Percentiles rank a stretch among this genome's conserved stretches.
Evolutionary conservation across 1,140 invertebrate species (phyloP).

Genomic region (Drosophila pandora): DNA sequence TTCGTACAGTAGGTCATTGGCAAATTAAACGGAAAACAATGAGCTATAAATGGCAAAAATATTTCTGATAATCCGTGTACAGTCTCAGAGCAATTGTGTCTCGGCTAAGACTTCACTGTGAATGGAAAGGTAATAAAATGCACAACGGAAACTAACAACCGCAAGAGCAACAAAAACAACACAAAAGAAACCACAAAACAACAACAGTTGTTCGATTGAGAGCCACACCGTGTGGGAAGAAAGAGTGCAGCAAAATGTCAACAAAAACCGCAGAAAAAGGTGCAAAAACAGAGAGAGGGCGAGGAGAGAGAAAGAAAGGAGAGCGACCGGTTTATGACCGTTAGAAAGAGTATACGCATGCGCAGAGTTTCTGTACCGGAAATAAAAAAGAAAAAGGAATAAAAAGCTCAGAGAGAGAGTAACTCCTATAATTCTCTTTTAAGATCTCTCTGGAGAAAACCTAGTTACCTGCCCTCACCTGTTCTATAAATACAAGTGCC

Average conservation of each 20-base stretch:
- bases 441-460: not conserved
- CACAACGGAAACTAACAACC: conserved; percentile 38
- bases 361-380: conserved; percentile 47
- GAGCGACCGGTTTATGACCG: conserved; percentile 35
- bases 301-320: not conserved
- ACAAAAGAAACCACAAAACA: conserved; percentile 12
- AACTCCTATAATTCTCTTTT: too few relatives aligned
- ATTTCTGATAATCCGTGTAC: conserved; percentile 14
- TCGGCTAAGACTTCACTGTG: conserved; percentile 26
- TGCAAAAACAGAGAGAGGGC: conserved; percentile 11
- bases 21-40: conserved; percentile 49
- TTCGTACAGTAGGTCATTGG: conserved; percentile 63
- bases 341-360: conserved; percentile 47
- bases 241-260: conserved; percentile 65
- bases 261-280: conserved; percentile 44
- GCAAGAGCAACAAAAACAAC: conserved; percentile 17
- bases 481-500: not conserved
- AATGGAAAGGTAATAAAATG: conserved; percentile 54
- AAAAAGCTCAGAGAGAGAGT: conserved; percentile 2
- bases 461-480: conserved; percentile 1
- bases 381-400: conserved; percentile 28
- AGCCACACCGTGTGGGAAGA: conserved; percentile 8
- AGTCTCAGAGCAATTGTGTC: conserved; percentile 21
- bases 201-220: conserved; percentile 1
- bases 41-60: conserved; percentile 14